These are phyloP conservation scores for Erynnis tages DNA, from an alignment of 2,888 invertebrate genomes.

Conservation along the genomic window DNA sequence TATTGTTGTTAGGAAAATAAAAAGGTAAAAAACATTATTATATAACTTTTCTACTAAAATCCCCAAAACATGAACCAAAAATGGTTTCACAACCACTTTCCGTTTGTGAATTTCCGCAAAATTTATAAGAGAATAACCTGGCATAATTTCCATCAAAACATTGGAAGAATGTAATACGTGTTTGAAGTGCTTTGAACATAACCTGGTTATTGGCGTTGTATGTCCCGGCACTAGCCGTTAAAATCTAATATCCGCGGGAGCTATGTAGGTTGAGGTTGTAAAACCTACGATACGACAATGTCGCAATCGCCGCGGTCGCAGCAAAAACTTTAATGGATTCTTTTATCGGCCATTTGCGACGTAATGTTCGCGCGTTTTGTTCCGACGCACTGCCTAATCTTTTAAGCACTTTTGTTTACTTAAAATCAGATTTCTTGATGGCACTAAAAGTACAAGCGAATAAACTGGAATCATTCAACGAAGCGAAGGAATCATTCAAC, in stretches of 20 bases:
- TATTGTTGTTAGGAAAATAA: too few species aligned
- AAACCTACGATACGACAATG: conserved; percentile 52
- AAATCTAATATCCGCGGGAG: conserved; percentile 31
- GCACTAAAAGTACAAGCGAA: neutral
- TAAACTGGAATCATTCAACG: neutral
- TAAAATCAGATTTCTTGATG: conserved; percentile 12
- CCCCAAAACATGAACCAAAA: too few species aligned
- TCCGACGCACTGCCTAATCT: conserved; percentile 48
- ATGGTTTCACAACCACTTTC: too few species aligned
- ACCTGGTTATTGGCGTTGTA: conserved; percentile 21
- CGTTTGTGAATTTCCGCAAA: too few species aligned
- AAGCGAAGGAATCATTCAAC: too few species aligned
- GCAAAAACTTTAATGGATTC: conserved; percentile 64
- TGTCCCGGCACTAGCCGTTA: conserved; percentile 22
- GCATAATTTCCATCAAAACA: too few species aligned
- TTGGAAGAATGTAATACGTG: conserved; percentile 4
- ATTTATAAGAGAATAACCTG: too few species aligned
- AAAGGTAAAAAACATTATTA: too few species aligned
- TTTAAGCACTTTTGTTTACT: conserved; percentile 43
- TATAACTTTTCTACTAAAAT: too few species aligned
- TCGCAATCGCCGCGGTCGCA: conserved; percentile 46
- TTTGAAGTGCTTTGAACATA: conserved; percentile 15
- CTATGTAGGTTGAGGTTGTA: conserved; percentile 40
- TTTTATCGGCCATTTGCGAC: conserved; percentile 65
- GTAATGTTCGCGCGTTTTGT: conserved; percentile 49